Percentiles rank a stretch among this genome's conserved stretches.
These are phyloP conservation scores for Drosophila busckii DNA, from an alignment of 1,140 invertebrate species.

Conservation along the genomic window DNA sequence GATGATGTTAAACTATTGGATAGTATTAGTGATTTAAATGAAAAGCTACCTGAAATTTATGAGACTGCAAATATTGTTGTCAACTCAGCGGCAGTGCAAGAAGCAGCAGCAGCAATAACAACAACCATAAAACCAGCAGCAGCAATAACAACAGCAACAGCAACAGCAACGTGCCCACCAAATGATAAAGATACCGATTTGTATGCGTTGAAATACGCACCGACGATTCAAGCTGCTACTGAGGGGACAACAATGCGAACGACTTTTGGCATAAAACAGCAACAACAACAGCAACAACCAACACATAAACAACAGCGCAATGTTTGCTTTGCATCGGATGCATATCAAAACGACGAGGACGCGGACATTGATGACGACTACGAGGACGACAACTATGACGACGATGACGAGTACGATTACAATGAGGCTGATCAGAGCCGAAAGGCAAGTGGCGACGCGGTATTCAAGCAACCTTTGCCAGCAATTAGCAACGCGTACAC, in stretches of 20 bases:
- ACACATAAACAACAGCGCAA: constrained; percentile 45
- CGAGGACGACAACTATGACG: constrained; percentile 41
- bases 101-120: constrained; percentile 28
- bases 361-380: constrained; percentile 65
- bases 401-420: constrained; percentile 16
- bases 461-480: constrained; percentile 28
- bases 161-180: constrained; percentile 59
- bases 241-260: constrained; percentile 73
- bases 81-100: constrained; percentile 69
- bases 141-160: constrained; percentile 15
- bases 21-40: constrained; percentile 79
- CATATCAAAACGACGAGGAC: constrained; percentile 67
- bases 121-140: constrained; percentile 17
- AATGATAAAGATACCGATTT: constrained; percentile 47
- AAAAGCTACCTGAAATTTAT: constrained; percentile 79
- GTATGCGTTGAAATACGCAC: constrained; percentile 31
- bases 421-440: constrained; percentile 27
- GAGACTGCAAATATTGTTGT: constrained; percentile 78
- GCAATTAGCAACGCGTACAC: constrained; percentile 50
- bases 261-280: constrained; percentile 68
- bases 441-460: background rate
- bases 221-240: constrained; percentile 43
- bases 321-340: constrained; percentile 63
- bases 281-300: constrained; percentile 25
- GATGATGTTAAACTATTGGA: constrained; percentile 75